Evolutionary conservation across 2,888 invertebrate genomes (phyloP), one percentile per base, ranked within the genome.

Genomic region (Halocaridina rubra): DNA sequence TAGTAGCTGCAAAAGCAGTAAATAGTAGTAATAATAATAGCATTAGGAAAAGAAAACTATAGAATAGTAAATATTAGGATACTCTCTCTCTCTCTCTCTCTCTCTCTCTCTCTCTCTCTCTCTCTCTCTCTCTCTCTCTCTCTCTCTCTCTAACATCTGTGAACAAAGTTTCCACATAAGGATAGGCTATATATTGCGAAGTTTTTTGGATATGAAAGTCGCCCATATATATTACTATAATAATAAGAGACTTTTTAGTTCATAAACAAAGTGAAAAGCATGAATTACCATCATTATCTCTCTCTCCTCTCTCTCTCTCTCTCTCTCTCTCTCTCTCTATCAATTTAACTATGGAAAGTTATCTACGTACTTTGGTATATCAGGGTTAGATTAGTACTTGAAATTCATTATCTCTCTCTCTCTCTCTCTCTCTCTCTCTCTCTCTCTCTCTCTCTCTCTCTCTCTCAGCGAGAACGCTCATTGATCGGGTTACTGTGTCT

Each of bases 401-500:
- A n/a, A n/a, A n/a, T n/a, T n/a, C n/a, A n/a, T n/a, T n/a, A n/a
- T n/a, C 16, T 33, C 71, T 33, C 71, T 33, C 32, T n/a, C 71
- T 75, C 75, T 53, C 75, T 53, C 75, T 53, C 75, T 46, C 57
- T 29, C 46, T 75, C 75, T 46, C 57, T n/a, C 24, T 27, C 46
- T 53, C 57, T 29, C 53, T 29, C 57, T 27, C 74, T 53, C 24
- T 24, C 27, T 75, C 75, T 24, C 57, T 24, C 29, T 53, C 57
- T 53, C 13, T 29, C 19, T 24, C 10, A n/a, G n/a, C n/a, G n/a
- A n/a, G n/a, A n/a, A 16, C 16, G 46, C 13, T 16, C 46, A 46
- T 16, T 46, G 1, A 2, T 46, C 46, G 16, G 46, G 1, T 46
- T 13, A 46, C 46, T 13, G 10, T 1, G 16, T 2, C 46, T 27